These are phyloP conservation scores for Chrysopa pallens DNA, from an alignment of 1,140 invertebrate genomes.

Conservation along the genomic window DNA sequence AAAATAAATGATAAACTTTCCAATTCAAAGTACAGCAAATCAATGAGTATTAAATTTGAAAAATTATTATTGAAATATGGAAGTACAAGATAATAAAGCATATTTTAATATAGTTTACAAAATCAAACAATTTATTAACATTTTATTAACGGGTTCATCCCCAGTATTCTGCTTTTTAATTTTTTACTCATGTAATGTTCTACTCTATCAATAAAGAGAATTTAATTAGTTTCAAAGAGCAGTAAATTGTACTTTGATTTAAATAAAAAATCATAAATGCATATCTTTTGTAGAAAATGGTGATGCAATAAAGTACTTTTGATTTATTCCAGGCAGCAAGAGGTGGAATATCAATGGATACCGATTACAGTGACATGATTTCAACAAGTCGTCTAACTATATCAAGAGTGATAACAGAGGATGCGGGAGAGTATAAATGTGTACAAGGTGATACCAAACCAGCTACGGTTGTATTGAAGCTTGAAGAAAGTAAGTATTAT, in stretches of 20 bases:
- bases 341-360: conserved; percentile 20
- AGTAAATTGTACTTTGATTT: not conserved
- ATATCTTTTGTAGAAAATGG: not conserved
- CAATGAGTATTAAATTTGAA: too few relatives aligned
- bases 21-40: too few relatives aligned
- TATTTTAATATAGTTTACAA: too few relatives aligned
- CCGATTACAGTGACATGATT: conserved; percentile 14
- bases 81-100: too few relatives aligned
- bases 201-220: too few relatives aligned
- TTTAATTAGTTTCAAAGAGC: not conserved
- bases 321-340: conserved; percentile 10
- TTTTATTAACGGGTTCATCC: too few relatives aligned
- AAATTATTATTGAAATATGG: too few relatives aligned
- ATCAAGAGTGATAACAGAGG: conserved; percentile 16
- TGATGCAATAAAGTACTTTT: too few relatives aligned
- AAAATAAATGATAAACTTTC: too few relatives aligned
- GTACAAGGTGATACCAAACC: conserved; percentile 20
- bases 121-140: too few relatives aligned
- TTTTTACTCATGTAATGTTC: too few relatives aligned
- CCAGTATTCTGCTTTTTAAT: too few relatives aligned
- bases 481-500: conserved; percentile 23
- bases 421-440: conserved; percentile 31
- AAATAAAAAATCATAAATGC: not conserved
- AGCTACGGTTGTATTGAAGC: conserved; percentile 23
- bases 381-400: conserved; percentile 21